A percentile compares a stretch with the other conserved stretches of the same genome.
phyloP scores from a whole-genome alignment of 2,113 vertebrate genomes.

The Poeciliopsis prolifica region DNA sequence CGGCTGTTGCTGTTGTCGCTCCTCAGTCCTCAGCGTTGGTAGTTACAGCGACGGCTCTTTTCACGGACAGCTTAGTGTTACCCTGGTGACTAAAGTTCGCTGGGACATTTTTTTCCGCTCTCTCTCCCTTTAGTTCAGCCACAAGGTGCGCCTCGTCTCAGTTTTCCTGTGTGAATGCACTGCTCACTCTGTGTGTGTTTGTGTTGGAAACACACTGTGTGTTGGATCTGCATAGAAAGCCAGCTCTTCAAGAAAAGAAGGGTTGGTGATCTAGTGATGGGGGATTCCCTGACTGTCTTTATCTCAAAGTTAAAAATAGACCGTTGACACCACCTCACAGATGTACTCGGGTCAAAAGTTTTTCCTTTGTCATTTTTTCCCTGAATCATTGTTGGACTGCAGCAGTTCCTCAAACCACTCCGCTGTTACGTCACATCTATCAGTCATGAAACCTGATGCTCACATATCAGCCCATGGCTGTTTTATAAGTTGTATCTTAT shows the following conservation, averaged over 20 bases:
- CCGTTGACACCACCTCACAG: slow-evolving; percentile 11
- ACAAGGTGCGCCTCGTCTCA: slow-evolving; percentile 35
- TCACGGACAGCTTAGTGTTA: slow-evolving; percentile 34
- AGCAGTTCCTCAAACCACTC: slow-evolving; percentile 20
- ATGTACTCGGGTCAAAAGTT: background rate
- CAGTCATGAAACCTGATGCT: background rate
- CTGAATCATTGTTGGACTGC: slow-evolving; percentile 62
- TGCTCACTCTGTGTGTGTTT: background rate
- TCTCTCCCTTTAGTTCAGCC: slow-evolving; percentile 1
- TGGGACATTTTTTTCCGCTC: slow-evolving; percentile 17
- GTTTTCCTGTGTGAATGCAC: slow-evolving; percentile 10
- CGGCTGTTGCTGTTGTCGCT: slow-evolving; percentile 16
- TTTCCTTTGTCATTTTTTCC: slow-evolving; percentile 11
- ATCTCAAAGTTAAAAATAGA: slow-evolving; percentile 43
- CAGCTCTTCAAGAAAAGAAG: background rate
- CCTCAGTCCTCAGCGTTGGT: slow-evolving; percentile 31
- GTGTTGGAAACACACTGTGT: background rate
- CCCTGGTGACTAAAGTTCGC: slow-evolving; percentile 53
- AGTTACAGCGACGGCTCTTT: slow-evolving; percentile 46
- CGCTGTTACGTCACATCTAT: slow-evolving; percentile 13
- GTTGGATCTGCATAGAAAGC: background rate
- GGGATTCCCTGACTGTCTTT: slow-evolving; percentile 44
- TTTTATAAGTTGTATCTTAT: background rate
- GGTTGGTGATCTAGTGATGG: slow-evolving; percentile 3
- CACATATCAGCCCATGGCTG: background rate